phyloP scores from a whole-genome alignment of 1,140 invertebrate species.

The Oscheius sp. region DNA sequence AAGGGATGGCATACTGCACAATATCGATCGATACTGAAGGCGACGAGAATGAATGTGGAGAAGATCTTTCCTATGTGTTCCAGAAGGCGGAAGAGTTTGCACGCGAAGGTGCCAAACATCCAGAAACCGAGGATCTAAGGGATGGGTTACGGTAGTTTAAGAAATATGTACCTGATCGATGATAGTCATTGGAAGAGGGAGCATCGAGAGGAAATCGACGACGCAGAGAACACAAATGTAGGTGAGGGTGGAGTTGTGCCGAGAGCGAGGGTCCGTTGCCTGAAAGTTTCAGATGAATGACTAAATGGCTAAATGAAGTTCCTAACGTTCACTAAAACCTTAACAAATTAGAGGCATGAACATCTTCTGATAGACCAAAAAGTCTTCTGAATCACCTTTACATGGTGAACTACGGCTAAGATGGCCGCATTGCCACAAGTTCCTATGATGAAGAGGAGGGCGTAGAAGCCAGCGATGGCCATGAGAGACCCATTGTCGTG shows the following conservation, averaged over 20 bases:
- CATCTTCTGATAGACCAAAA: background rate
- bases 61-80: constrained; percentile 40
- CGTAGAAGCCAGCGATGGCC: constrained; percentile 44
- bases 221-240: constrained; percentile 57
- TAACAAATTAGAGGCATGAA: background rate
- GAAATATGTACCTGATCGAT: constrained; percentile 47
- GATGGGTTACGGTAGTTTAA: background rate
- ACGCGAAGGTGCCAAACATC: constrained; percentile 53
- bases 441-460: constrained; percentile 53
- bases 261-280: constrained; percentile 8
- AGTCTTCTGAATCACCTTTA: constrained; percentile 44
- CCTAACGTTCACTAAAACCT: too few relatives aligned
- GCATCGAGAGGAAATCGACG: constrained; percentile 53
- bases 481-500: constrained; percentile 21
- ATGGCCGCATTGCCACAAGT: constrained; percentile 58
- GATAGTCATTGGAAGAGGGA: constrained; percentile 59
- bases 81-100: constrained; percentile 37
- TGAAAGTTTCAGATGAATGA: background rate
- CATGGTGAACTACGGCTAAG: constrained; percentile 56
- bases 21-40: constrained; percentile 53
- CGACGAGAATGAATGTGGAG: constrained; percentile 55
- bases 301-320: too few relatives aligned
- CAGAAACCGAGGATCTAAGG: constrained; percentile 55
- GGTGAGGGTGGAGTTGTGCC: constrained; percentile 57
- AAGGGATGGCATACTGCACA: constrained; percentile 55